Evolutionary conservation across 2,888 invertebrate species (phyloP).

Genomic region (Flexamia atlantica): DNA sequence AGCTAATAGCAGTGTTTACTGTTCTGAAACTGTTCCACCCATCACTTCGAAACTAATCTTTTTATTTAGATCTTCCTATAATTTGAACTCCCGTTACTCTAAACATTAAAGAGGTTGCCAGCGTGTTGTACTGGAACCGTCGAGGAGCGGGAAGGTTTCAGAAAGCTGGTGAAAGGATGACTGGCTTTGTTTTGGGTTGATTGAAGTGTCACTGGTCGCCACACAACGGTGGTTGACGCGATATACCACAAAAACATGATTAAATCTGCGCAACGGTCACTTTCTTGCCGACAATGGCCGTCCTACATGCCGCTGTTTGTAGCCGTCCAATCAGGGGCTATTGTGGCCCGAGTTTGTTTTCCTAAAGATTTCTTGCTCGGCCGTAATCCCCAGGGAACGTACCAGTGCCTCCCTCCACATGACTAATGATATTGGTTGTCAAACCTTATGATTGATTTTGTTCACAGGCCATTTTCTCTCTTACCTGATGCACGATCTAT

Average conservation of each 20-base stretch:
- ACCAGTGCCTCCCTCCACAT: conserved; percentile 52
- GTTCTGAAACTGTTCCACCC: too few relatives aligned
- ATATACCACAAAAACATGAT: conserved; percentile 56
- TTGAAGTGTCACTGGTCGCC: conserved; percentile 49
- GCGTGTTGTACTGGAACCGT: conserved; percentile 36
- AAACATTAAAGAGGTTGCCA: too few relatives aligned
- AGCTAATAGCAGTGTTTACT: too few relatives aligned
- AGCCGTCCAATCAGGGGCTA: conserved; percentile 11
- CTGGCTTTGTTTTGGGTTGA: conserved; percentile 52
- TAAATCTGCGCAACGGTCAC: conserved; percentile 58
- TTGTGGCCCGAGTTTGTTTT: conserved; percentile 50
- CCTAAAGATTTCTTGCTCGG: conserved; percentile 44
- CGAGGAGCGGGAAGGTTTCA: background rate
- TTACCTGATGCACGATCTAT: conserved; percentile 38
- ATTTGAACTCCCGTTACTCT: too few relatives aligned
- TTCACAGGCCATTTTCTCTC: conserved; percentile 31
- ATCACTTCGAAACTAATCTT: too few relatives aligned
- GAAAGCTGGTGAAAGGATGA: conserved; percentile 56
- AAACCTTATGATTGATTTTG: conserved; percentile 63
- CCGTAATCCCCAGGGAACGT: conserved; percentile 53
- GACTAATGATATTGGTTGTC: conserved; percentile 62
- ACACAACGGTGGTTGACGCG: conserved; percentile 58
- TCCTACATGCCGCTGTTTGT: conserved; percentile 19
- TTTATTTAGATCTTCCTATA: too few relatives aligned
- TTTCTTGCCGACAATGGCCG: conserved; percentile 57